A percentile compares a stretch with the other conserved stretches of the same genome.
Conservation (phyloP, 2,797 vertebrate genomes). For the Alca torda region DNA sequence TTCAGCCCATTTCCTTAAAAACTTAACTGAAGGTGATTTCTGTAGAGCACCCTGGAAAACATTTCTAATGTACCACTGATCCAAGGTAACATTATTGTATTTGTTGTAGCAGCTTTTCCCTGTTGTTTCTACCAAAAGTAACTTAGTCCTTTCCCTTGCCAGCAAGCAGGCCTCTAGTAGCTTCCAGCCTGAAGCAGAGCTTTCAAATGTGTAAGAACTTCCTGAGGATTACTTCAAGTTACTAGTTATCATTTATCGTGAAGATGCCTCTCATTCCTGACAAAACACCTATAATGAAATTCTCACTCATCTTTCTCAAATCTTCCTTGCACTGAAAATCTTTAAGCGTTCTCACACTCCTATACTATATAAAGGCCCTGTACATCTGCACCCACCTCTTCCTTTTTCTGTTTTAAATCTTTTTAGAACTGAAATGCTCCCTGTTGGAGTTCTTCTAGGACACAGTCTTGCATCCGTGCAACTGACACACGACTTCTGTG, state of each 20-base stretch:
- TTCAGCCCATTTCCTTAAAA: not conserved
- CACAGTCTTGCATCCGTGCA: not conserved
- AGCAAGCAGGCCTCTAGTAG: not conserved
- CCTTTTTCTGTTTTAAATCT: constrained; percentile 50
- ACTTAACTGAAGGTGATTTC: not conserved
- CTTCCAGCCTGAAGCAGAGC: constrained; percentile 1
- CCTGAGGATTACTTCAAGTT: constrained; percentile 35
- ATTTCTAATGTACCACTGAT: not conserved
- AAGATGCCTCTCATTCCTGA: constrained; percentile 47
- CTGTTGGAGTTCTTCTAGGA: constrained; percentile 48
- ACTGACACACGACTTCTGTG: not conserved
- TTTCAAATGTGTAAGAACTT: constrained; percentile 3
- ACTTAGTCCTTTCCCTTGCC: not conserved
- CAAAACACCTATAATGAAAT: constrained; percentile 71
- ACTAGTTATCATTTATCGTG: constrained; percentile 7
- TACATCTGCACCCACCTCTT: constrained; percentile 62
- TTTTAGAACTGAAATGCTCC: constrained; percentile 45
- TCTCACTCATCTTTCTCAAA: constrained; percentile 66
- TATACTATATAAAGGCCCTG: constrained; percentile 71
- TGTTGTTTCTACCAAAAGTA: not conserved
- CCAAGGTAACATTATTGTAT: not conserved
- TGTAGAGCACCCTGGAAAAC: not conserved
- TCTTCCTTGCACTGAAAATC: constrained; percentile 58
- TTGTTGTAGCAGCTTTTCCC: not conserved
- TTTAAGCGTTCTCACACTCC: constrained; percentile 66